Evolutionary conservation across 2,888 invertebrate species (phyloP), one percentile per base, ranked within the genome.

Genomic region (Hofmannophila pseudospretella): DNA sequence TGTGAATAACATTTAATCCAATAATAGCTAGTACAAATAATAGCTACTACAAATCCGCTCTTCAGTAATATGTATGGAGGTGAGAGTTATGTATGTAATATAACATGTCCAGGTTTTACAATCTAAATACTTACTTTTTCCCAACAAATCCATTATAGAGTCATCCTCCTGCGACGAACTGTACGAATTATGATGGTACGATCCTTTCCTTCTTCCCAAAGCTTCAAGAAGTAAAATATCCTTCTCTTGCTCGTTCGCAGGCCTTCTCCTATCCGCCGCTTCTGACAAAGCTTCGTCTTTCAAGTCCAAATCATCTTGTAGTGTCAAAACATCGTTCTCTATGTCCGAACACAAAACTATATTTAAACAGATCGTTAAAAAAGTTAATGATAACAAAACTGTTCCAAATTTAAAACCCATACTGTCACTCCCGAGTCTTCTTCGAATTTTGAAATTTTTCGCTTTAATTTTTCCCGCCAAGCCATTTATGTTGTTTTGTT

Each of bases 111-210:
- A 20, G 20, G n/a, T n/a, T n/a, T n/a, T n/a, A n/a, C n/a, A n/a
- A 14, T 9, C 1, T 31, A 34, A 41, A 45, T 65, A 85, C 91
- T 86, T 90, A 95, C 95, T 95, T 90, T 94, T 91, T 44, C 94
- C 94, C 60, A 95, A 84, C 88, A 95, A 91, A 70, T 95, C 94
- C 89, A 95, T 93, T 45, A 95, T 91, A 32, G 93, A 92, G 55
- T 91, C 90, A 54, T 93, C 91, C 42, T 88, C 87, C 38, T 89
- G 89, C 1, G 84, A 69, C 0, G 77, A 61, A 12, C 72, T 63
- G 33, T 80, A 74, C 0, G 65, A 57, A 11, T 41, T 41, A 38
- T 57, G 67, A 9, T 89, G 84, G 41, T 89, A 78, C 7, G 89
- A 85, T 4, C 89, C 88, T 44, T 89, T 89, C 49, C 93, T 89